Percentiles rank a stretch among this genome's conserved stretches.
Conservation (phyloP, 2,113 vertebrate genomes). For the Alosa alosa region DNA sequence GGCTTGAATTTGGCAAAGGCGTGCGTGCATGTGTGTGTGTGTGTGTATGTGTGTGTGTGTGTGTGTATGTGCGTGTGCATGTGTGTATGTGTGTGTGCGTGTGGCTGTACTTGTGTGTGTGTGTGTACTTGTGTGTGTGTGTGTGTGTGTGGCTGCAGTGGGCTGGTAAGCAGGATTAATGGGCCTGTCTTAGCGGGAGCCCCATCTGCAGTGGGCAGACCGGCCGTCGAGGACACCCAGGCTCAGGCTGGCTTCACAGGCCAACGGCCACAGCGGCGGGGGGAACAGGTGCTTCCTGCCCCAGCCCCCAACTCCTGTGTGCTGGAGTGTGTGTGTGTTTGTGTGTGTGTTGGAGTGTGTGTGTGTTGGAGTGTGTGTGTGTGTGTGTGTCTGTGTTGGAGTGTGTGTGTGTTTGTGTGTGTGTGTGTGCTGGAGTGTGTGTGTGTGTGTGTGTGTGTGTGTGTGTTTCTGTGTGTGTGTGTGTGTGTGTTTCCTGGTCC, state of each 20-base stretch:
- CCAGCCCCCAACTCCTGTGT: background rate
- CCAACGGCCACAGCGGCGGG: background rate
- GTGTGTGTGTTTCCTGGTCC: background rate
- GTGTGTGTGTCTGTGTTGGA: too few relatives aligned
- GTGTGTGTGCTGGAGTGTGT: too few relatives aligned
- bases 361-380: background rate
- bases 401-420: too few relatives aligned
- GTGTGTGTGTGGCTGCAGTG: background rate
- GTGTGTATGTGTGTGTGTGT: too few relatives aligned
- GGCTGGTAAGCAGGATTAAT: background rate
- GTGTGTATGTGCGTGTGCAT: background rate
- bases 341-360: too few relatives aligned
- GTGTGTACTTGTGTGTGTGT: background rate
- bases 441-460: too few relatives aligned
- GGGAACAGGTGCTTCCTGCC: constrained; percentile 3
- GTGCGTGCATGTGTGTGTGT: background rate
- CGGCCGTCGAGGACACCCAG: background rate
- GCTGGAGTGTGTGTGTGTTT: background rate
- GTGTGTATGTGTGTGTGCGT: background rate
- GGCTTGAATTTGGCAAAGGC: too few relatives aligned
- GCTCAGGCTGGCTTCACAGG: too few relatives aligned
- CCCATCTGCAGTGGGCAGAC: background rate
- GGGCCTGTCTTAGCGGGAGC: constrained; percentile 1
- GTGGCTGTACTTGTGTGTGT: background rate
- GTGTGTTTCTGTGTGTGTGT: too few relatives aligned